Percentiles rank a stretch among this genome's conserved stretches.
These are phyloP conservation scores for Caenorhabditis sp. DNA, from an alignment of 2,888 invertebrate species.

Conservation along the genomic window DNA sequence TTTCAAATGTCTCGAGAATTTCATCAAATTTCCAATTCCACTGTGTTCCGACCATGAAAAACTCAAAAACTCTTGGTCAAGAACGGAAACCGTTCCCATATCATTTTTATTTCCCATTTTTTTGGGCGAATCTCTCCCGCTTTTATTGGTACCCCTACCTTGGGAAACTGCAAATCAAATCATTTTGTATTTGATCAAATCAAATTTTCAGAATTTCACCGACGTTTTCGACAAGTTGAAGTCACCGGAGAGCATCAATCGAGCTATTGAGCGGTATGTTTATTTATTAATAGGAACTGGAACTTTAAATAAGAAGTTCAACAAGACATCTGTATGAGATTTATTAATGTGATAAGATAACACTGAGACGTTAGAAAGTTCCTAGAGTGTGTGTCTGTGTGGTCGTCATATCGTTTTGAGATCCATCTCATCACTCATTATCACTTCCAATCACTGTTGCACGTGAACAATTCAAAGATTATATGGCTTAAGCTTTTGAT, in stretches of 20 bases:
- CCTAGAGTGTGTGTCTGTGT: slow-evolving; percentile 16
- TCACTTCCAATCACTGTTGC: slow-evolving; percentile 26
- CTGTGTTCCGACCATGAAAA: too few species aligned
- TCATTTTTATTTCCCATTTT: too few species aligned
- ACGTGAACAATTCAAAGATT: slow-evolving; percentile 48
- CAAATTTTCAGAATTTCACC: slow-evolving; percentile 39
- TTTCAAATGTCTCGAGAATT: slow-evolving; percentile 10
- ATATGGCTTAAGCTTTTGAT: background rate
- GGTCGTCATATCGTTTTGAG: slow-evolving; percentile 14
- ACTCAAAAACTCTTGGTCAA: too few species aligned
- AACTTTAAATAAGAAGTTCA: too few species aligned
- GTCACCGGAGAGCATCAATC: slow-evolving; percentile 26
- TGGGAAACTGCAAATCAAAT: too few species aligned
- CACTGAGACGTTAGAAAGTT: slow-evolving; percentile 4
- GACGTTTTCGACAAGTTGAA: slow-evolving; percentile 29
- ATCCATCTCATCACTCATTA: slow-evolving; percentile 29
- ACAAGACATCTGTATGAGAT: too few species aligned
- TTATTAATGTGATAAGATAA: background rate
- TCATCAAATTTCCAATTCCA: background rate
- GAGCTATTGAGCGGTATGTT: slow-evolving; percentile 43
- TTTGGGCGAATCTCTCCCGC: too few species aligned
- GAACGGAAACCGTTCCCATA: too few species aligned
- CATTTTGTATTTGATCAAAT: too few species aligned
- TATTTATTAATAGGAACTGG: too few species aligned
- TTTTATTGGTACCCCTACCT: too few species aligned